Conservation (phyloP, 2,113 vertebrate genomes). For the Archilochus colubris region DNA sequence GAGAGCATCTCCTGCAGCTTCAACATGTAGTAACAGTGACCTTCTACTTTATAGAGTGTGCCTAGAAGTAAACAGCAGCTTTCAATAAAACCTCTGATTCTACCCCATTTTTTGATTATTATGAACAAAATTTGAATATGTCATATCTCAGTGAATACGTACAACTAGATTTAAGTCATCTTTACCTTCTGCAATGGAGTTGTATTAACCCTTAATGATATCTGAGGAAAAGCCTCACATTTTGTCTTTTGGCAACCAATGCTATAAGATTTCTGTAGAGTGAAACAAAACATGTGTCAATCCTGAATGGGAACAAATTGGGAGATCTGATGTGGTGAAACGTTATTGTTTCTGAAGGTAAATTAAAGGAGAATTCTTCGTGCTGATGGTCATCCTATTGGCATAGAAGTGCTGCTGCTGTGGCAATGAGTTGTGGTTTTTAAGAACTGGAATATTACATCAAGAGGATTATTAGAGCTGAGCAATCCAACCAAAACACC, state of each 20-base stretch:
- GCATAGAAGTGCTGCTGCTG: neutral
- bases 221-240: neutral
- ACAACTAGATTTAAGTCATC: neutral
- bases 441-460: neutral
- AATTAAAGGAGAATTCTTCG: neutral
- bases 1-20: neutral
- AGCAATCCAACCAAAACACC: neutral
- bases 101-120: neutral
- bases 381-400: neutral
- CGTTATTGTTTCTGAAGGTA: neutral
- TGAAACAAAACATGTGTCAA: neutral
- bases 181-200: neutral
- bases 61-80: neutral
- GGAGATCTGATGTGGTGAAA: neutral
- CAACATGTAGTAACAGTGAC: neutral
- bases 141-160: neutral
- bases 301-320: neutral
- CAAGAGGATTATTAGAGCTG: neutral
- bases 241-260: neutral
- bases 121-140: neutral
- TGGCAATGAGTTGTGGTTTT: neutral
- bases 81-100: neutral
- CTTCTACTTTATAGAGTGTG: neutral
- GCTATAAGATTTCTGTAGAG: neutral
- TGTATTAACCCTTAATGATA: neutral